Base-by-base conservation (phyloP, 2,113 vertebrate species). In the Urocynchramus pylzowi region DNA sequence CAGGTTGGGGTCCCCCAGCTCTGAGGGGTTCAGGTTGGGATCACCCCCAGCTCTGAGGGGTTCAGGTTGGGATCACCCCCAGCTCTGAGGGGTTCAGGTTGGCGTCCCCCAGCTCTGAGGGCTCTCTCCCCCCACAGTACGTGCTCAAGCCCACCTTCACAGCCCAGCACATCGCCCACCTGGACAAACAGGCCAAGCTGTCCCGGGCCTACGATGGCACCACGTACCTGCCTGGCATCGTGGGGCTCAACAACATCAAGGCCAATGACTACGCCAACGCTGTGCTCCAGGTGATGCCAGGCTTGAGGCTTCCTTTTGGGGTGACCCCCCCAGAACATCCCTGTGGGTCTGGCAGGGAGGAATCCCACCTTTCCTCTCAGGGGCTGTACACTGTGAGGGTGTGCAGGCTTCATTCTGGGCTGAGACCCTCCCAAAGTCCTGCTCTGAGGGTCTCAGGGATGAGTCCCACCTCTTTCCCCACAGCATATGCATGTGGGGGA, bases 181-280 rank as follows among this genome's bases (percentile, higher is more conserved):
- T 99, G 97, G 99, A 99, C 96, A 99, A 99, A 52, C 99, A 99
- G 85, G 99, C 99, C 47, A 99, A 99, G 92, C 97, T 99, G 42
- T 99, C 99, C 37, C 96, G 99, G 28, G 99, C 99, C 4, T 99
- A 99, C 3, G 99, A 99, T 23, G 99, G 99, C n/a, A 99, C 99
- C n/a, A 99, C 99, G 0, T 99, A 99, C 93, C 97, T 99, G 87
- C 99, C 99, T 0, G 99, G 99, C 84, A 99, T 99, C 5, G 99
- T 99, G 80, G 99, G 99, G 17, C 98, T 99, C 93, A 99, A 99
- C 97, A 99, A 99, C 96, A 99, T 99, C 95, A 99, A 99, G 96
- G 99, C 99, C 92, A 99, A 99, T 3, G 99, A 99, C 96, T 99
- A 99, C 0, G 99, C 99, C 91, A 99, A 99, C 2, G 99, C 99